Evolutionary conservation across 2,888 invertebrate genomes (phyloP), one percentile per base, ranked within the genome.

Genomic region (Drosophila nigricruria): DNA sequence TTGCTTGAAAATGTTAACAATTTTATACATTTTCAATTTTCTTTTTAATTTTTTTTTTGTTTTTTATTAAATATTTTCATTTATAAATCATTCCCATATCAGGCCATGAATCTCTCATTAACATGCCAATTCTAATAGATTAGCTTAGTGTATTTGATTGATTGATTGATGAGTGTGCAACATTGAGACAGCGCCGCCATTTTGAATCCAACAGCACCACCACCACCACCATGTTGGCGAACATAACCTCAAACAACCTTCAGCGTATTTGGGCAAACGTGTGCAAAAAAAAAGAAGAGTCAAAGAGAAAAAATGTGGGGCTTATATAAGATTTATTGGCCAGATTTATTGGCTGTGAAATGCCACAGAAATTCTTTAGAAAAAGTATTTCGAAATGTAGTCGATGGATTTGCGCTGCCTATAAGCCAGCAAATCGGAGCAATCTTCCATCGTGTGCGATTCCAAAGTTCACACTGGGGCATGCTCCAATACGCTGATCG

Each of bases 401-500:
- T 70, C 52, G 69, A 43, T 59, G 64, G 12, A 65, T 20, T 64
- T 54, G 72, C 43, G 36, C 63, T 70, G 77, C 56, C 62, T 80
- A 62, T 71, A 77, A 57, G 54, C 62, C 64, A 71, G 69, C 64
- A 57, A 82, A 79, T 72, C 73, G 71, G 66, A 79, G 68, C 79
- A 73, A 86, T 88, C 81, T 71, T 65, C 49, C 30, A 49, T 49
- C 69, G 74, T 61, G 76, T 78, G 67, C 70, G 84, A 68, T 77
- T 84, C 76, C 86, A 89, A 86, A 86, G 86, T 87, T 78, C 89
- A 89, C 47, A 43, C 34, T 49, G 63, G 57, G 76, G 58, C 84
- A 85, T 81, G 84, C 84, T 78, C 60, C 70, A 70, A 67, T 50
- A 56, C 40, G 87, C 71, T 85, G 84, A 85, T 85, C 82, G 45